Conservation (phyloP, 2,113 vertebrate genomes). For the Spheniscus mendiculus region DNA sequence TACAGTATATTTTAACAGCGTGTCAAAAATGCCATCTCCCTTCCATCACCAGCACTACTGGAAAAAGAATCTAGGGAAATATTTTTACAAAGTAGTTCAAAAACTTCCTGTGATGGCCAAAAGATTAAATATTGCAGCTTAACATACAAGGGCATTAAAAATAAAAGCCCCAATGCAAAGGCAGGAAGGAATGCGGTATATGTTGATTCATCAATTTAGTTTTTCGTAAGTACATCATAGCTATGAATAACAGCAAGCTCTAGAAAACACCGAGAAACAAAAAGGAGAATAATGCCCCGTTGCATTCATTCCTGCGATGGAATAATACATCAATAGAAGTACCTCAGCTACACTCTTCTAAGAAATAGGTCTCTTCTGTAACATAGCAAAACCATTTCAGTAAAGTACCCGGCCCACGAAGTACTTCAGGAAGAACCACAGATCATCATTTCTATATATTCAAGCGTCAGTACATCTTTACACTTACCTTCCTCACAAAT, state of each 20-base stretch:
- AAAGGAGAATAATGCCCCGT: background rate
- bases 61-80: background rate
- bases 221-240: background rate
- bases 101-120: background rate
- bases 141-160: background rate
- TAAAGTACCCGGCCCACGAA: background rate
- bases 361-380: background rate
- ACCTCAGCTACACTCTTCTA: background rate
- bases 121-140: background rate
- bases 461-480: background rate
- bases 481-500: background rate
- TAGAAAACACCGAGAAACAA: background rate
- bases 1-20: background rate
- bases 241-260: background rate
- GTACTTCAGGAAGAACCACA: background rate
- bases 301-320: background rate
- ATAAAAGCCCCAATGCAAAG: background rate
- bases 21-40: slow-evolving; percentile 19
- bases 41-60: background rate
- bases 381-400: background rate
- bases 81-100: background rate
- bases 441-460: background rate
- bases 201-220: background rate
- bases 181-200: background rate
- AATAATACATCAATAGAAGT: background rate